Base-by-base conservation (phyloP, 2,113 vertebrate genomes). In the Tinamus guttatus region DNA sequence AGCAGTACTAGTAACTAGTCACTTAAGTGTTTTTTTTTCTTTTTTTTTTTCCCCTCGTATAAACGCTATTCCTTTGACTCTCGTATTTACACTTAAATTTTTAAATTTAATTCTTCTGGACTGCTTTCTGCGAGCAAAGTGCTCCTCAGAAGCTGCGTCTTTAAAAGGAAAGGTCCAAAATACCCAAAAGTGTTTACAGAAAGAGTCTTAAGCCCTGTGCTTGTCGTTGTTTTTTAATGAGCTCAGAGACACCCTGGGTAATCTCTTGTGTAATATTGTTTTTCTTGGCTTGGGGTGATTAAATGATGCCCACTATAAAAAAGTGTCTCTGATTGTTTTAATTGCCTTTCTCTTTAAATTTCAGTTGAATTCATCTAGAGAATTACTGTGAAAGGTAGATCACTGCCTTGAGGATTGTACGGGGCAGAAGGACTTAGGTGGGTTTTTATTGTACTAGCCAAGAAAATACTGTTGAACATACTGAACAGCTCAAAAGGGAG, bases 61-160 rank as follows among this genome's bases (percentile, higher is more conserved):
- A 49, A 1, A 0, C 8, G 0, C 43, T 11, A 7, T 0, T 8
- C 8, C 9, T 43, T 24, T 13, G 7, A 2, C 40, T 68, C 21
- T 32, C 51, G 7, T 47, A 9, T 20, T 47, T 47, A 20, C 18
- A 47, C 19, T 47, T 47, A 20, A 19, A 19, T 18, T 49, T 49
- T 49, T 74, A 45, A 84, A 54, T 59, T 4, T 58, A 85, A 17
- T 43, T 38, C 19, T 58, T 65, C 5, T 21, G 49, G 80, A n/a
- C 12, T 89, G 11, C 30, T 54, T 6, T 67, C 70, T 70, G 52
- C 9, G 56, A 22, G 14, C 40, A 43, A 65, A n/a, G 28, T 27
- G 52, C 13, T 36, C 1, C 8, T 16, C 13, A 0, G 41, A 60
- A 63, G 18, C 75, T 20, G 17, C 38, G 2, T 40, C 34, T 8